Evolutionary conservation across 2,888 invertebrate species (phyloP).

Genomic region (Leptarthrus brevirostris): DNA sequence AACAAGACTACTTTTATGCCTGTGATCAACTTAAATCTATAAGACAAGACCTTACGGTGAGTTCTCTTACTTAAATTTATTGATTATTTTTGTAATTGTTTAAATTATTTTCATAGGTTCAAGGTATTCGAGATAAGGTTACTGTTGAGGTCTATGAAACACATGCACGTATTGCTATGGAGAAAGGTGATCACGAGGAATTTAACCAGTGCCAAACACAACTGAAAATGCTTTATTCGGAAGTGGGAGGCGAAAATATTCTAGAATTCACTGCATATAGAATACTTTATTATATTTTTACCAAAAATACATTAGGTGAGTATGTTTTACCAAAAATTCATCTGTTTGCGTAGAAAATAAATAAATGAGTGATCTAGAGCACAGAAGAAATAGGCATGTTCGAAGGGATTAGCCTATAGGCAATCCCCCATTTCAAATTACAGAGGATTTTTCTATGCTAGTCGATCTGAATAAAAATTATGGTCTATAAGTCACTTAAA

Average conservation of each 20-base stretch:
- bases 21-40: slow-evolving; percentile 99
- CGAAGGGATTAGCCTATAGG: too few species aligned
- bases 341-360: too few species aligned
- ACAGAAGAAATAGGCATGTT: too few species aligned
- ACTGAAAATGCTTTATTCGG: slow-evolving; percentile 91
- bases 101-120: slow-evolving; percentile 73
- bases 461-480: too few species aligned
- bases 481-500: too few species aligned
- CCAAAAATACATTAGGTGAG: slow-evolving; percentile 95
- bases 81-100: slow-evolving; percentile 43
- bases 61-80: slow-evolving; percentile 58
- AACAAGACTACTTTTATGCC: slow-evolving; percentile 94
- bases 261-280: slow-evolving; percentile 97
- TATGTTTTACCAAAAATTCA: slow-evolving; percentile 47
- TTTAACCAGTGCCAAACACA: slow-evolving; percentile 99
- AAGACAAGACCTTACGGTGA: slow-evolving; percentile 96
- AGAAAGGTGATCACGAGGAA: slow-evolving; percentile 98
- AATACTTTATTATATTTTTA: slow-evolving; percentile 96
- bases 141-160: slow-evolving; percentile 99
- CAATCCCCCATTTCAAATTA: too few species aligned
- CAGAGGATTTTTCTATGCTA: too few species aligned
- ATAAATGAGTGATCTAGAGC: too few species aligned
- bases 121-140: slow-evolving; percentile 93
- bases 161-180: slow-evolving; percentile 96
- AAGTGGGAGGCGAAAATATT: slow-evolving; percentile 79